Percentiles rank a stretch among this genome's conserved stretches.
Conservation (phyloP, 1,140 invertebrate genomes). For the silkworm (Bombyx mori) region ASM3026992v2 NC_085112.1:1720501-1721000, state of each 20-base stretch:
- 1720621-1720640: no score
- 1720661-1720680: no score
- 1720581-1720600: no score
- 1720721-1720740: conserved; percentile 17
- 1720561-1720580: no score
- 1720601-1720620: no score
- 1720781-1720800: conserved; percentile 78
- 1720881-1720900: neutral
- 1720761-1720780: conserved; percentile 72
- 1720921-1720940: neutral
- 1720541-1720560: no score
- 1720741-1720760: conserved; percentile 39
- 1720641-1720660: no score
- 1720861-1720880: conserved; percentile 45
- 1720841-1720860: conserved; percentile 62
- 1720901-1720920: neutral
- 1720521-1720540: no score
- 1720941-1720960: neutral
- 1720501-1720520: no score
- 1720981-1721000: conserved; percentile 37
- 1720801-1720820: conserved; percentile 74
- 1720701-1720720: neutral
- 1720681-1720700: no score
- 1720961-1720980: neutral
- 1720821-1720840: conserved; percentile 75